These are phyloP conservation scores for Entomobrya multifasciata DNA, from an alignment of 2,888 invertebrate genomes.

Conservation along the genomic window DNA sequence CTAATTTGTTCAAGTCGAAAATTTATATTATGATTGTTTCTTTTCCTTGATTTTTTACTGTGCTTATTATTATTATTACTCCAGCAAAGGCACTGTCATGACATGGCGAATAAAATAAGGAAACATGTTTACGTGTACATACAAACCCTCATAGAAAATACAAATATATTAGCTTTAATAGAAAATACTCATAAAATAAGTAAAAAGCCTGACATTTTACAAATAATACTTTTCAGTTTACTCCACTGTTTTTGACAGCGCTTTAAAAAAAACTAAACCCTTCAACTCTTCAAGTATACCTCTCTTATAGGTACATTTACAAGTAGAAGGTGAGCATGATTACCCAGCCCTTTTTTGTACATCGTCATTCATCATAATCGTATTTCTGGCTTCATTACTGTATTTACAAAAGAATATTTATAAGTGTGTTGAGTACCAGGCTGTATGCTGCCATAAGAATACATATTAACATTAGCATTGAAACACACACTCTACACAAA, in stretches of 20 bases:
- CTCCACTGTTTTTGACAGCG: constrained; percentile 47
- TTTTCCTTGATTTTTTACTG: neutral
- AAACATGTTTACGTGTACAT: constrained; percentile 3
- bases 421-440: too few relatives aligned
- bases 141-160: constrained; percentile 2
- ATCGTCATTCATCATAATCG: constrained; percentile 38
- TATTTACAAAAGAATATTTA: too few relatives aligned
- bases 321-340: constrained; percentile 52
- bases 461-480: too few relatives aligned
- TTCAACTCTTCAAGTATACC: constrained; percentile 13
- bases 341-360: constrained; percentile 59
- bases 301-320: neutral
- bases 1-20: neutral
- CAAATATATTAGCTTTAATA: too few relatives aligned
- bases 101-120: constrained; percentile 25
- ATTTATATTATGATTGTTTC: constrained; percentile 40
- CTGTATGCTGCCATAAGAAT: too few relatives aligned
- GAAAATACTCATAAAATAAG: neutral
- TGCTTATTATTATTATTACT: neutral
- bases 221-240: constrained; percentile 44
- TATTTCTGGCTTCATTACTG: too few relatives aligned
- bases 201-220: constrained; percentile 11
- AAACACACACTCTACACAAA: too few relatives aligned
- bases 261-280: constrained; percentile 26
- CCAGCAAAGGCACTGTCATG: neutral